Base-by-base conservation (phyloP, 2,888 invertebrate species). In the Cordilura impudica region DNA sequence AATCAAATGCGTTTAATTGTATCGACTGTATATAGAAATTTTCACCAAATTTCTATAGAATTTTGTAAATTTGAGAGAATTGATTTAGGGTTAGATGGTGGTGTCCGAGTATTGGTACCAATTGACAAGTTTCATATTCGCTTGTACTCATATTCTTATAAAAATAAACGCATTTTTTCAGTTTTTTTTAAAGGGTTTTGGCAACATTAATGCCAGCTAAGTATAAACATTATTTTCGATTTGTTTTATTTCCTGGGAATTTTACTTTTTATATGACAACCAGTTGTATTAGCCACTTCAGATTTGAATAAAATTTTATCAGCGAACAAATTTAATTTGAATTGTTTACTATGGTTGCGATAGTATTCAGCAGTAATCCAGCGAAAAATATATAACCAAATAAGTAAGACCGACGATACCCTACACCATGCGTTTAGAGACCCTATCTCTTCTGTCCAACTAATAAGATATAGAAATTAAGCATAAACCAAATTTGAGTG, bases 11-110 rank as follows among this genome's bases (percentile, higher is more conserved):
- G 23, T n/a, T 45, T n/a, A n/a, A n/a, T n/a, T n/a, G n/a, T n/a
- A n/a, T n/a, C n/a, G n/a, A n/a, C n/a, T 21, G 19, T 53, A 53
- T 18, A n/a, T 4, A 49, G 10, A 26, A 54, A 26, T 45, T 51
- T 35, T 14, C 8, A 51, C 8, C 29, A 8, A 31, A 74, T 47
- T 78, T 75, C 78, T 54, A 16, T 7, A 39, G 71, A 79, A 66
- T 60, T 75, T 60, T 47, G 35, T 56, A 43, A 60, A 58, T 76
- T 79, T 66, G 47, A 71, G 49, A 21, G 29, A 73, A 74, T 56
- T 53, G 18, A 58, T 53, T 66, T 65, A 4, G 60, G 70, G 58
- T 35, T 78, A 47, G 23, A 31, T 5, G 14, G 31, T n/a, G 12
- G 4, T 51, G 23, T n/a, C 7, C 8, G n/a, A 6, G n/a, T 51